These are phyloP conservation scores for Dreissena polymorpha DNA, from an alignment of 1,140 invertebrate species.

Conservation along the genomic window DNA sequence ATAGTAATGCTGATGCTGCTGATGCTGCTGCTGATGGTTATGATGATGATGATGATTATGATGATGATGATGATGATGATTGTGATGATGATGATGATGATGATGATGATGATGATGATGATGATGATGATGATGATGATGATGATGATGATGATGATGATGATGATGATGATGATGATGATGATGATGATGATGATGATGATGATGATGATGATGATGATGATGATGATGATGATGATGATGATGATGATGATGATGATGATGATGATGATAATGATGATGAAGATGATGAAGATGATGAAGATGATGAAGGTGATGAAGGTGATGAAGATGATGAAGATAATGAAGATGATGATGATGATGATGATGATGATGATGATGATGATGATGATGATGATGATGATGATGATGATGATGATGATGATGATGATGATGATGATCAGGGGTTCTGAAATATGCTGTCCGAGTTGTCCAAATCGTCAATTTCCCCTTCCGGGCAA, in stretches of 20 bases:
- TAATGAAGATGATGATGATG: too few species aligned
- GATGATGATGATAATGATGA: constrained; percentile 8
- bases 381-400: background rate
- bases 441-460: too few species aligned
- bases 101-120: constrained; percentile 25
- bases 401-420: background rate
- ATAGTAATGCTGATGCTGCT: too few species aligned
- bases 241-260: constrained; percentile 12
- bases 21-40: too few species aligned
- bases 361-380: too few species aligned
- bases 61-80: too few species aligned
- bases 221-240: constrained; percentile 17
- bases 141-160: constrained; percentile 39
- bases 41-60: too few species aligned
- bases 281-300: background rate
- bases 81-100: constrained; percentile 13
- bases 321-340: too few species aligned
- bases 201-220: constrained; percentile 20
- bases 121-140: constrained; percentile 10
- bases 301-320: background rate
- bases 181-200: constrained; percentile 30
- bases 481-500: too few species aligned
- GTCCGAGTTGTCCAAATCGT: too few species aligned
- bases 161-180: constrained; percentile 43
- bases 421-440: background rate